Conservation (phyloP, 2,113 vertebrate species). For the Chamaetylas fuelleborni region DNA sequence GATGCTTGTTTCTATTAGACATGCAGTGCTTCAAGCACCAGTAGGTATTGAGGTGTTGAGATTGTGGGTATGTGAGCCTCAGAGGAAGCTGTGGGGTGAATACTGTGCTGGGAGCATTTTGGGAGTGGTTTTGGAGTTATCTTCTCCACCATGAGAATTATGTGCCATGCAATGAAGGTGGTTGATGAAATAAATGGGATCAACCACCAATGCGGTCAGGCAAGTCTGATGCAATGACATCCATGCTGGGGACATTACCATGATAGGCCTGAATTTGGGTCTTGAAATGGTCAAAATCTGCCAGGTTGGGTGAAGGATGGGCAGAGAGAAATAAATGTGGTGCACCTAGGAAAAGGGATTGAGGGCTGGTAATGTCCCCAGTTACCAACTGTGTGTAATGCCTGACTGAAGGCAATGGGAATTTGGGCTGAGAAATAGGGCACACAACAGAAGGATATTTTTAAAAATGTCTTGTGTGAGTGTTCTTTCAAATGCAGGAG, state of each 20-base stretch:
- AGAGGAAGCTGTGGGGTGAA: neutral
- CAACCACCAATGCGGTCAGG: neutral
- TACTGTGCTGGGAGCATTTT: rapidly evolving
- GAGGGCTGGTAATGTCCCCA: neutral
- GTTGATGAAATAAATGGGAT: neutral
- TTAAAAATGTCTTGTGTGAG: no score
- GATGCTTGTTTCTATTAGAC: neutral
- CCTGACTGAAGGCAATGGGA: neutral
- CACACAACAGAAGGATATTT: neutral
- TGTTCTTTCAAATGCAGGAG: neutral
- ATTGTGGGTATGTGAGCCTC: neutral
- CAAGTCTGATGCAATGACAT: neutral
- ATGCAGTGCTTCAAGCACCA: neutral
- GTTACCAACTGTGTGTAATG: neutral
- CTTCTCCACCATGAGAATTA: neutral
- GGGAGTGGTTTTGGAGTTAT: neutral
- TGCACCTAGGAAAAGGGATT: neutral
- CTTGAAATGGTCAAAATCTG: neutral
- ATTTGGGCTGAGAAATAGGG: neutral
- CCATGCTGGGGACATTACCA: rapidly evolving
- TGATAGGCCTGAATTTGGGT: neutral
- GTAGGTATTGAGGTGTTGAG: rapidly evolving
- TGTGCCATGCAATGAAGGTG: neutral
- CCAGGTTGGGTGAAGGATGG: neutral
- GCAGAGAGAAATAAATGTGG: neutral